These are phyloP conservation scores for Scaptomyza montana DNA, from an alignment of 1,140 invertebrate genomes.

Conservation along the genomic window DNA sequence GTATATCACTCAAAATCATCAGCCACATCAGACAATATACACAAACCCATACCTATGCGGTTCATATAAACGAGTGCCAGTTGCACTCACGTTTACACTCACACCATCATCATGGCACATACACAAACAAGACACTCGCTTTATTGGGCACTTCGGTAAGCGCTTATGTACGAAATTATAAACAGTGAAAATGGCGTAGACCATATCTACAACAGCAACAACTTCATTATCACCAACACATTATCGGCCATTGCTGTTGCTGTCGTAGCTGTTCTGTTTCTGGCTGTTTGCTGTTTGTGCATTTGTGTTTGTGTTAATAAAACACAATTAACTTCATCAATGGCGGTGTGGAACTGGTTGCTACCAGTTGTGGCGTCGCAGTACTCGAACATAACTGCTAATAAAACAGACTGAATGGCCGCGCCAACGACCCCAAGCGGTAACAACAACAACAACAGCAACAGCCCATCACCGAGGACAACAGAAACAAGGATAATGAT, in stretches of 20 bases:
- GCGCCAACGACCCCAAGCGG: conserved; percentile 59
- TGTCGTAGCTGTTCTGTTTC: conserved; percentile 14
- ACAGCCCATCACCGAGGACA: conserved; percentile 19
- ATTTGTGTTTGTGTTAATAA: conserved; percentile 83
- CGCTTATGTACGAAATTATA: conserved; percentile 68
- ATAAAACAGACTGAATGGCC: conserved; percentile 76
- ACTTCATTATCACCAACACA: conserved; percentile 75
- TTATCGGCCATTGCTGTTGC: conserved; percentile 65
- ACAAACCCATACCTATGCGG: conserved; percentile 29
- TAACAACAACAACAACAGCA: conserved; percentile 40
- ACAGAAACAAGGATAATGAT: conserved; percentile 55
- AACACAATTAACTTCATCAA: conserved; percentile 84
- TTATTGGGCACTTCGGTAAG: conserved; percentile 59
- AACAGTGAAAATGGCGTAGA: conserved; percentile 59
- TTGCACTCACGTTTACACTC: conserved; percentile 10
- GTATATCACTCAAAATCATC: conserved; percentile 7
- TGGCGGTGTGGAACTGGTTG: conserved; percentile 40
- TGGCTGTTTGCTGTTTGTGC: conserved; percentile 61
- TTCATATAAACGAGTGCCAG: conserved; percentile 4
- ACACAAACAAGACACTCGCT: conserved; percentile 12
- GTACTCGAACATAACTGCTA: conserved; percentile 73
- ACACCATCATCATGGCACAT: conserved; percentile 6
- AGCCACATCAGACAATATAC: conserved; percentile 16
- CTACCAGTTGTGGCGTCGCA: conserved; percentile 23
- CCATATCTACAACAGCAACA: conserved; percentile 19